phyloP scores from a whole-genome alignment of 2,113 vertebrate species.

The Burhinus bistriatus region DNA sequence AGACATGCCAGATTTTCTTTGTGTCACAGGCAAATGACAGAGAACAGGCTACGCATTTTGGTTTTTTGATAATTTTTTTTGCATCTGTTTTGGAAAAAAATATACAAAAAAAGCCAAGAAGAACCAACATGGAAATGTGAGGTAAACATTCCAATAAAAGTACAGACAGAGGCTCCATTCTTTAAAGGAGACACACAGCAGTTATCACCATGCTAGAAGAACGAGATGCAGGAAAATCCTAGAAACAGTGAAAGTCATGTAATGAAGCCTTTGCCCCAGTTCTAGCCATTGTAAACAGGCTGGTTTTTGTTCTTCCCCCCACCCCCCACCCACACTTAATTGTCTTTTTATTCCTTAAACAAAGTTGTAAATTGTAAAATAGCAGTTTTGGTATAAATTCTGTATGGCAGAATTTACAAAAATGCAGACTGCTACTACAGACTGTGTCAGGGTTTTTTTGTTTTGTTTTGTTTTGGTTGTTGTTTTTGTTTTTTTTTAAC shows the following conservation, averaged over 20 bases:
- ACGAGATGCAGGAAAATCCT: slow-evolving; percentile 71
- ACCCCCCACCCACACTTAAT: background rate
- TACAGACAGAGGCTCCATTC: slow-evolving; percentile 69
- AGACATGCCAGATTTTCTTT: background rate
- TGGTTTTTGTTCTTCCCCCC: background rate
- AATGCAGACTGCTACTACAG: slow-evolving; percentile 23
- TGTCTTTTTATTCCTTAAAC: slow-evolving; percentile 33
- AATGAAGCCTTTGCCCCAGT: slow-evolving; percentile 57
- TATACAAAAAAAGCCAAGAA: slow-evolving; percentile 76
- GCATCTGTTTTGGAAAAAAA: slow-evolving; percentile 76
- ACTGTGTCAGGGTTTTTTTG: background rate
- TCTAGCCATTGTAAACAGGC: background rate
- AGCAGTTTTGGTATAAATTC: slow-evolving; percentile 70
- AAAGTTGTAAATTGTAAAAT: slow-evolving; percentile 68
- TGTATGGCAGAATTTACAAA: slow-evolving; percentile 61
- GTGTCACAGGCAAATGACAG: slow-evolving; percentile 48
- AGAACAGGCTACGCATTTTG: background rate
- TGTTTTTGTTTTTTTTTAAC: background rate
- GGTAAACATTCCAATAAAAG: slow-evolving; percentile 73
- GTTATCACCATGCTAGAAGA: slow-evolving; percentile 78
- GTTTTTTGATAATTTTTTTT: slow-evolving; percentile 34
- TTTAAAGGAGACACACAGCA: slow-evolving; percentile 66
- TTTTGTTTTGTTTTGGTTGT: too few relatives aligned
- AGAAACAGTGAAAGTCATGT: slow-evolving; percentile 60
- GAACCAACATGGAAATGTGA: slow-evolving; percentile 67